Conservation (phyloP, 1,140 invertebrate genomes). For the Leguminivora glycinivorella region DNA sequence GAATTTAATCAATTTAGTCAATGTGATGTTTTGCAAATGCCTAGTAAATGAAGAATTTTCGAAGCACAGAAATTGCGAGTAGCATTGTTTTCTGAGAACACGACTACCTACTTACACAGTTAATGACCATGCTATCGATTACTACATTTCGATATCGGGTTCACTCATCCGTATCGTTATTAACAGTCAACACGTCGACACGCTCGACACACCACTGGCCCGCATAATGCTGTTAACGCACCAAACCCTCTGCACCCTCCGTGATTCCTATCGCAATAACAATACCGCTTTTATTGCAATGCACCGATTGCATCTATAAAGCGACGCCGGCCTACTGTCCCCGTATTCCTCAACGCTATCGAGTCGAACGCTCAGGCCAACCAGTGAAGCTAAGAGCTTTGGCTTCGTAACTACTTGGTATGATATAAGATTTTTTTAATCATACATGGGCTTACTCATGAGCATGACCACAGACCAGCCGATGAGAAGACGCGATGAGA, state of each 20-base stretch:
- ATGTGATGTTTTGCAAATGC: no score
- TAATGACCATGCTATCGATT: background rate
- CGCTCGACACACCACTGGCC: conserved; percentile 11
- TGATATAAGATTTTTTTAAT: background rate
- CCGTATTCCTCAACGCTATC: background rate
- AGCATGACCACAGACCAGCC: no score
- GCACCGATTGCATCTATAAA: background rate
- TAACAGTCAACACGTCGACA: conserved; percentile 1
- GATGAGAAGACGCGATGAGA: no score
- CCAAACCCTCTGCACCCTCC: background rate
- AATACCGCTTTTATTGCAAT: conserved; percentile 1
- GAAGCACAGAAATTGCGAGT: no score
- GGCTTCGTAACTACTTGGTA: background rate
- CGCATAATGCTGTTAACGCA: conserved; percentile 21
- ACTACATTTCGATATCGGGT: background rate
- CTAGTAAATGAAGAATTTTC: no score
- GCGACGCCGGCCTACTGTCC: background rate
- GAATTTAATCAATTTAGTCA: no score
- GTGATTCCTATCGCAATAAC: background rate
- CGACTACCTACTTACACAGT: no score
- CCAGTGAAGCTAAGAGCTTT: background rate
- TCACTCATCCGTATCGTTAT: background rate
- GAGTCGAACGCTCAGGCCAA: background rate
- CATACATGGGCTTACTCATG: no score
- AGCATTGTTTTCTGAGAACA: no score